These are phyloP conservation scores for Sarcophaga subvicina DNA, from an alignment of 2,888 invertebrate species.

Conservation along the genomic window DNA sequence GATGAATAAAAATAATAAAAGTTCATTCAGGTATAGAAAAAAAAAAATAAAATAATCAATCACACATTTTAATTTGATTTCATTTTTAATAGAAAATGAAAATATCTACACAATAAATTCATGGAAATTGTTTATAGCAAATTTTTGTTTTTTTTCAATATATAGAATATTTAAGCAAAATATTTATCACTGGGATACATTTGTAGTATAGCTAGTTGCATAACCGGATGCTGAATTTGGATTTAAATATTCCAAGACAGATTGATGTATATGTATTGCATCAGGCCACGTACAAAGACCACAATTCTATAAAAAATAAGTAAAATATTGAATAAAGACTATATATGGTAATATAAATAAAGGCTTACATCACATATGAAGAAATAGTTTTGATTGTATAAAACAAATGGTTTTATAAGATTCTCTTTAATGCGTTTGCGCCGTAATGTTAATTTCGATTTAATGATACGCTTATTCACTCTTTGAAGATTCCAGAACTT, in stretches of 20 bases:
- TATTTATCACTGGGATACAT: slow-evolving; percentile 50
- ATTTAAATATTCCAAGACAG: slow-evolving; percentile 49
- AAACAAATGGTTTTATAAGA: slow-evolving; percentile 67
- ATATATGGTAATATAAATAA: not conserved
- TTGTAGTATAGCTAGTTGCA: slow-evolving; percentile 34
- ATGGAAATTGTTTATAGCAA: slow-evolving; percentile 15
- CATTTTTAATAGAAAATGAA: slow-evolving; percentile 6
- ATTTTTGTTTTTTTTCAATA: not conserved
- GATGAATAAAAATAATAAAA: slow-evolving; percentile 7
- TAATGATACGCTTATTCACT: slow-evolving; percentile 62
- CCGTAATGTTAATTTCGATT: slow-evolving; percentile 67
- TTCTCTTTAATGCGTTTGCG: slow-evolving; percentile 68
- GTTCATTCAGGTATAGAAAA: slow-evolving; percentile 11
- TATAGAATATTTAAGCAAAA: slow-evolving; percentile 1
- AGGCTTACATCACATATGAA: slow-evolving; percentile 73
- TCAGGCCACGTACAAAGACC: slow-evolving; percentile 71
- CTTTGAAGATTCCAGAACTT: slow-evolving; percentile 55
- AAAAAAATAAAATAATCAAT: slow-evolving; percentile 22
- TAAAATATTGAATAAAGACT: not conserved
- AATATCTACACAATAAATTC: slow-evolving; percentile 31
- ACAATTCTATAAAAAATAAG: slow-evolving; percentile 68
- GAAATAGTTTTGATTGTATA: slow-evolving; percentile 68
- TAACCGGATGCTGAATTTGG: slow-evolving; percentile 53
- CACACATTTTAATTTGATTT: slow-evolving; percentile 38
- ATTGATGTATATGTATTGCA: slow-evolving; percentile 55